These are phyloP conservation scores for Ctenoplectra terminalis DNA, from an alignment of 1,140 invertebrate genomes.

Conservation along the genomic window DNA sequence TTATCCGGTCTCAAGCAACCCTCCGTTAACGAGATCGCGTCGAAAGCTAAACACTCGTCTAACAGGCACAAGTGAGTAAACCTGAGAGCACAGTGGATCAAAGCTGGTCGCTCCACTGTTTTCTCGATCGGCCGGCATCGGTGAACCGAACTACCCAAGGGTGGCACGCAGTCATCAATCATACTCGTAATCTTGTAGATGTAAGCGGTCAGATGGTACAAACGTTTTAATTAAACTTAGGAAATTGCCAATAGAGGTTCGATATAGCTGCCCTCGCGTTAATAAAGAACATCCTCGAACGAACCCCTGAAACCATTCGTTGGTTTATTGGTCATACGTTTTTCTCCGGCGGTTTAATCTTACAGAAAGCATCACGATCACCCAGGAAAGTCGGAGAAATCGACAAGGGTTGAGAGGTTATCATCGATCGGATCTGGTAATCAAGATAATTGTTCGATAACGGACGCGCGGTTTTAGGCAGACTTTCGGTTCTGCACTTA, in stretches of 20 bases:
- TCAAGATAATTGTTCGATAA: conserved; percentile 57
- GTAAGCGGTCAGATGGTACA: not conserved
- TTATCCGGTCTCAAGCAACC: not conserved
- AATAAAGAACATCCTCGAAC: not conserved
- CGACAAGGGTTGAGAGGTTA: conserved; percentile 23
- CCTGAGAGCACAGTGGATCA: not conserved
- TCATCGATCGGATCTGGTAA: conserved; percentile 51
- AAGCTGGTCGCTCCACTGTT: not conserved
- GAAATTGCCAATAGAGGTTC: not conserved
- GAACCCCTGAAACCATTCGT: not conserved
- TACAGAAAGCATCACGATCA: conserved; percentile 24
- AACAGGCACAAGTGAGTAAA: not conserved
- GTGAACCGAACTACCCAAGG: not conserved
- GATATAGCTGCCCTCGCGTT: not conserved
- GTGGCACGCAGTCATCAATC: conserved; percentile 1
- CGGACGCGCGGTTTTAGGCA: conserved; percentile 42
- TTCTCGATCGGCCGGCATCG: not conserved
- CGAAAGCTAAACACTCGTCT: conserved; percentile 1
- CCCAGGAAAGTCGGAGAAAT: not conserved
- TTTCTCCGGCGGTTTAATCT: conserved; percentile 39
- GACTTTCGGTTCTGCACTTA: conserved; percentile 50
- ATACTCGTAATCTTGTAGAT: not conserved
- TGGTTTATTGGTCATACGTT: conserved; percentile 1
- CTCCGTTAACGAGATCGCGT: conserved; percentile 18
- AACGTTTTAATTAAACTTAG: conserved; percentile 16